Evolutionary conservation across 2,888 invertebrate species (phyloP), one percentile per base, ranked within the genome.

Genomic region (Beris morrisii): DNA sequence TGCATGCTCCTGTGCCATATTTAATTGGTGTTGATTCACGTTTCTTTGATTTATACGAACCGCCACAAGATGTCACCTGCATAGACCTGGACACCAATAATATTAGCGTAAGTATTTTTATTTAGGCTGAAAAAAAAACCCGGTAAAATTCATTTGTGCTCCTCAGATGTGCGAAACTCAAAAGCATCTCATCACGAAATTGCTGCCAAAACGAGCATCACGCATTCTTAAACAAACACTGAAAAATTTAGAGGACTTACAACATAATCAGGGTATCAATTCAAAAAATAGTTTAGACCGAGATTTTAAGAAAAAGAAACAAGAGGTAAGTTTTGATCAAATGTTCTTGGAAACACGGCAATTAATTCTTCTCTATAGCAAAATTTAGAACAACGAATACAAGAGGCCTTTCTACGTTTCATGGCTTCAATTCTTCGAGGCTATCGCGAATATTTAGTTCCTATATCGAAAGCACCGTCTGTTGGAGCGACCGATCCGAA

Each of bases 71-170:
- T 82, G 97, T 99, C 7, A 96, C 94, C 58, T 99, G 97, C 81
- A 92, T 99, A 57, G 98, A 99, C 84, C 85, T 99, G 76, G 99
- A 99, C 77, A 99, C 99, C 0, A 95, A 95, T 77, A 95, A 94
- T 74, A 95, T 99, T 70, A 95, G 94, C 69, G 88, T 91, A 79
- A 82, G 86, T 3, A 57, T 56, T 63, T 44, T 7, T 45, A 31
- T 63, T 6, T 58, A 53, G 52, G 11, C 4, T 15, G n/a, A 53
- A 15, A 22, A 55, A 63, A 48, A 43, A n/a, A 3, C 15, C 7
- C 15, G 12, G 7, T 50, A 4, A 50, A 9, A n/a, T 50, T 12
- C 13, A 64, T 38, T 38, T 38, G 38, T 13, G 3, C 50, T 44
- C n/a, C 44, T 32, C 77, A 85, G 87, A 88, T 94, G 71, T 93